phyloP scores from a whole-genome alignment of 2,888 invertebrate genomes.

The Argyresthia goedartella region DNA sequence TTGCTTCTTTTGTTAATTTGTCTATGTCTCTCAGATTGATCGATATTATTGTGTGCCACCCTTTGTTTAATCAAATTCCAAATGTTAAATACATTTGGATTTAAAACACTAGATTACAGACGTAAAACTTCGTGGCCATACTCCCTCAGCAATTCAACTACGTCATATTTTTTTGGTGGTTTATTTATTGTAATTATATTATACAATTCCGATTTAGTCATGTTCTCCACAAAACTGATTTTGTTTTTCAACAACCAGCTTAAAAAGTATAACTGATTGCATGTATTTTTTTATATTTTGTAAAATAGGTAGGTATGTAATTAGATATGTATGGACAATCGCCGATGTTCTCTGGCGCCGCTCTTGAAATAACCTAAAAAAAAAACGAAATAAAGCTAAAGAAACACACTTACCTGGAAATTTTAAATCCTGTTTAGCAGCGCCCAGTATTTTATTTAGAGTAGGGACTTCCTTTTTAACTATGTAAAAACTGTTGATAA shows the following conservation, averaged over 20 bases:
- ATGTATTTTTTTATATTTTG: too few relatives aligned
- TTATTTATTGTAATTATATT: slow-evolving; percentile 13
- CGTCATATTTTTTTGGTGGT: slow-evolving; percentile 16
- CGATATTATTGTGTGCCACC: slow-evolving; percentile 21
- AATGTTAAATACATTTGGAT: slow-evolving; percentile 24
- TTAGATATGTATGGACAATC: too few relatives aligned
- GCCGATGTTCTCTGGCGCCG: too few relatives aligned
- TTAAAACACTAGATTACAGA: slow-evolving; percentile 25
- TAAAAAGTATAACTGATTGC: too few relatives aligned
- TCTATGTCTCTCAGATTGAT: slow-evolving; percentile 19
- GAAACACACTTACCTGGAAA: too few relatives aligned
- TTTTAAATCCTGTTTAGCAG: too few relatives aligned
- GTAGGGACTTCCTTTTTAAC: background rate
- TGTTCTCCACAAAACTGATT: slow-evolving; percentile 14
- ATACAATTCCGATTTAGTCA: slow-evolving; percentile 18
- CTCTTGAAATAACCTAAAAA: too few relatives aligned
- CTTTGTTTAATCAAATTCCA: slow-evolving; percentile 10
- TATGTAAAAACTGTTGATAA: slow-evolving; percentile 1
- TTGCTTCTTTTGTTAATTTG: slow-evolving; percentile 14
- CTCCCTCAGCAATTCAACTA: slow-evolving; percentile 22
- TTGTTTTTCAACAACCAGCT: slow-evolving; percentile 16
- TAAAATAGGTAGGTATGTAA: too few relatives aligned
- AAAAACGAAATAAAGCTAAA: too few relatives aligned
- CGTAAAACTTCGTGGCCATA: slow-evolving; percentile 23
- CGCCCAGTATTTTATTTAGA: too few relatives aligned